Evolutionary conservation across 2,797 vertebrate genomes (phyloP).

Genomic region (Argya squamiceps): DNA sequence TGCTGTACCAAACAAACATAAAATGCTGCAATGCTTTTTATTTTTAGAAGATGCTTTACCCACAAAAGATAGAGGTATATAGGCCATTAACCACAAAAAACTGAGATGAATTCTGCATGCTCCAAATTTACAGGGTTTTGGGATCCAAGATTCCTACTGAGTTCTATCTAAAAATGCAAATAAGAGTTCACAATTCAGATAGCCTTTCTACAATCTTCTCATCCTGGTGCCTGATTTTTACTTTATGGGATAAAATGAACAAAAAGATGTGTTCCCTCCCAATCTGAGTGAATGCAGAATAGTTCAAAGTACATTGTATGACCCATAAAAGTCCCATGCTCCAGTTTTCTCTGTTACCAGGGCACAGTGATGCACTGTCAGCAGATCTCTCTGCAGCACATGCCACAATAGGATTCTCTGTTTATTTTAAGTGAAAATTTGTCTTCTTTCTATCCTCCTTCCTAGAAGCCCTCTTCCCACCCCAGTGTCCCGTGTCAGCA

Average conservation of each 20-base stretch:
- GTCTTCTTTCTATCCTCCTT: not conserved
- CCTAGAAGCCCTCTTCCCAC: not conserved
- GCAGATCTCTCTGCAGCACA: not conserved
- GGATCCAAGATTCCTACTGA: not conserved
- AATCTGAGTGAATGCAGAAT: not conserved
- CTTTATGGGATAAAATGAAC: not conserved
- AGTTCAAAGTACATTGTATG: not conserved
- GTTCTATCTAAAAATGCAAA: not conserved
- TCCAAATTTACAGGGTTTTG: not conserved
- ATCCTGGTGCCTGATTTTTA: not conserved
- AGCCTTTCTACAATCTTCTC: not conserved
- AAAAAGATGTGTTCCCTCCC: not conserved
- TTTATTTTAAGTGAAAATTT: not conserved
- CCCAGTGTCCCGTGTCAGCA: not conserved
- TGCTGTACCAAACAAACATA: not conserved
- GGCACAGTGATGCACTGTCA: not conserved
- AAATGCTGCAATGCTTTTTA: not conserved
- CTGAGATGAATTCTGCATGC: not conserved
- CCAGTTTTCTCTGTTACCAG: not conserved
- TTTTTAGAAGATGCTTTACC: not conserved
- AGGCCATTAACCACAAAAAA: not conserved
- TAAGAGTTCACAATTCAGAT: not conserved
- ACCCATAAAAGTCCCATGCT: not conserved
- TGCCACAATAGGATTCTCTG: not conserved
- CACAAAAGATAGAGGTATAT: not conserved